Base-by-base conservation (phyloP, 2,113 vertebrate species). In the Hucho hucho region DNA sequence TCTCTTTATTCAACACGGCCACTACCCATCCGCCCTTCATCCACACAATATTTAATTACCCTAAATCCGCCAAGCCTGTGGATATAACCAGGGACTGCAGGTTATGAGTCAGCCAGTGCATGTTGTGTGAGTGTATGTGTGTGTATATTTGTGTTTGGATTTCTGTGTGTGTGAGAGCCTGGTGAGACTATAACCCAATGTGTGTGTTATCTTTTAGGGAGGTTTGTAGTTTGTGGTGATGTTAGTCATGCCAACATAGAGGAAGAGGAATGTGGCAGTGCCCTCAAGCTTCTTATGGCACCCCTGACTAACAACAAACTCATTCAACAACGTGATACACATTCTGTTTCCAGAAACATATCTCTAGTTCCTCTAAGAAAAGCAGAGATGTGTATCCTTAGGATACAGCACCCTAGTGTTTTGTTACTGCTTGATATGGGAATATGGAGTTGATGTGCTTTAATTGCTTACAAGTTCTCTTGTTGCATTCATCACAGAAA, bases 301-400 rank as follows among this genome's bases (percentile, higher is more conserved):
- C 16, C 28, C 12, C 11, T 47, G 25, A 66, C 69, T 29, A 53
- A 68, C 18, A 4, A 3, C 20, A 12, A 58, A 49, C 64, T 29
- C 53, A 61, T 61, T n/a, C n/a, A 9, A 61, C 20, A 6, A 24
- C 7, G 18, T 61, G 58, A 61, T 64, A 24, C 70, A 58, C 37
- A 64, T 65, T 69, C 26, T 20, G 77, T 13, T 25, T n/a, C 32
- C 43, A 29, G 18, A 22, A 22, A 29, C 26, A 43, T 3, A 43
- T 43, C 37, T 43, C 49, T 20, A 29, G 29, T 49, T 58, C 29
- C 47, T 56, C 47, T 75, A 47, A 32, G 37, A 77, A 64, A 43
- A 12, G 53, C 69, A 65, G 37, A 43, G 37, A 43, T 12, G 37
- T 43, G 37, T 43, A 43, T 43, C 37, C 37, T 43, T 43, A 12